Percentiles rank a stretch among this genome's conserved stretches.
Conservation (phyloP, 2,113 vertebrate genomes). For the Amazona guildingii region DNA sequence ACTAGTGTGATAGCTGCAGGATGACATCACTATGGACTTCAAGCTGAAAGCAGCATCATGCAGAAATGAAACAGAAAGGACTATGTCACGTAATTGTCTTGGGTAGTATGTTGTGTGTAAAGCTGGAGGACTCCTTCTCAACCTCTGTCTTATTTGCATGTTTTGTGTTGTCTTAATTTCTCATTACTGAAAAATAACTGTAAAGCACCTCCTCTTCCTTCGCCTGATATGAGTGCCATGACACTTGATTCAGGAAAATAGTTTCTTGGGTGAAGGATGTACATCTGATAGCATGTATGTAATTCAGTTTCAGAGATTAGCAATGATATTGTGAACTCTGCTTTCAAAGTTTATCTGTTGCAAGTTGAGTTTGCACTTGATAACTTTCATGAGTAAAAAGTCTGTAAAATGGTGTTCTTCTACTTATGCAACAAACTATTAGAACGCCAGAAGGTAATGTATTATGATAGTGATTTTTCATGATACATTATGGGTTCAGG, state of each 20-base stretch:
- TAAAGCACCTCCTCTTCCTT: background rate
- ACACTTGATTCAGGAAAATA: background rate
- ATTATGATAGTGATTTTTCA: background rate
- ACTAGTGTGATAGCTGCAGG: background rate
- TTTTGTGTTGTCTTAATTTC: background rate
- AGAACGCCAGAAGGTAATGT: background rate
- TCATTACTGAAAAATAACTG: background rate
- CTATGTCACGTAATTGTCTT: background rate
- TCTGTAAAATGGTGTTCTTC: background rate
- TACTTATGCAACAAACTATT: background rate
- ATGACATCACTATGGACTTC: background rate
- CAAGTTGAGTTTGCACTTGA: background rate
- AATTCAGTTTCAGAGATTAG: background rate
- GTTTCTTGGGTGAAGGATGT: background rate
- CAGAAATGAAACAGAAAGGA: background rate
- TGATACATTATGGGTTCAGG: background rate
- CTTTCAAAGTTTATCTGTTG: background rate
- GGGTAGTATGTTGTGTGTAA: background rate
- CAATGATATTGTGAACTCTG: background rate
- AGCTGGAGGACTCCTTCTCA: background rate
- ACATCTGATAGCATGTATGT: background rate
- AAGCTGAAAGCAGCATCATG: background rate
- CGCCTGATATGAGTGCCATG: background rate
- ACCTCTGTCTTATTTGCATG: background rate
- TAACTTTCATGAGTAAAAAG: background rate